Conservation (phyloP, 2,113 vertebrate species). For the Malaclemys terrapin region DNA sequence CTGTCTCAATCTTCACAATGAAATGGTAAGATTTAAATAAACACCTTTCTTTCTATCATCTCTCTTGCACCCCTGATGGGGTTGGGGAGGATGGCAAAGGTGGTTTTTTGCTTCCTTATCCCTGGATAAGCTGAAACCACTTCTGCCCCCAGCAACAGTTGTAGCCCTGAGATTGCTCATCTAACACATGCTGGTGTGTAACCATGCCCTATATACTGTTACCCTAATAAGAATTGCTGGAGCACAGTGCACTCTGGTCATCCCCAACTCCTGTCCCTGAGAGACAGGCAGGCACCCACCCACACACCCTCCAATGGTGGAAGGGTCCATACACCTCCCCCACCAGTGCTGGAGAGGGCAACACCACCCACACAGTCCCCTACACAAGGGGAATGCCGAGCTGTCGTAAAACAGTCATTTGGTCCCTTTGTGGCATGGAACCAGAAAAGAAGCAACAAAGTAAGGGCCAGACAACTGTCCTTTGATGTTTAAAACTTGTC, state of each 20-base stretch:
- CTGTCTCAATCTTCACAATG: not conserved
- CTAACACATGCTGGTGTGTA: not conserved
- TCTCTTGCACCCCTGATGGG: not conserved
- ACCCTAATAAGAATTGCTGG: not conserved
- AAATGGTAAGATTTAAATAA: not conserved
- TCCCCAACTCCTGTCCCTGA: not conserved
- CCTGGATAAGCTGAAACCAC: not conserved
- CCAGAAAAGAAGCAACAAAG: not conserved
- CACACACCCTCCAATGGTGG: not conserved
- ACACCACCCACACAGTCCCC: not conserved
- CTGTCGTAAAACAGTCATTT: not conserved
- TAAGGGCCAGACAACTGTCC: not conserved
- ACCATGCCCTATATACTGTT: not conserved
- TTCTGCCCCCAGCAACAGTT: not conserved
- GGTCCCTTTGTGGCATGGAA: not conserved
- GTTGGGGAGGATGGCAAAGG: not conserved
- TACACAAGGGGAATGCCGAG: not conserved
- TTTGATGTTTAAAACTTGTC: not conserved
- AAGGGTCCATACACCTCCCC: not conserved
- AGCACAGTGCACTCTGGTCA: not conserved
- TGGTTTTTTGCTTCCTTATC: not conserved
- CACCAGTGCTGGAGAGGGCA: not conserved
- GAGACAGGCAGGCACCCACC: not conserved
- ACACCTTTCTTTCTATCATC: not conserved
- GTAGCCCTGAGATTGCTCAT: not conserved